Base-by-base conservation (phyloP, 2,113 vertebrate genomes). In the Macroglossus sobrinus region DNA sequence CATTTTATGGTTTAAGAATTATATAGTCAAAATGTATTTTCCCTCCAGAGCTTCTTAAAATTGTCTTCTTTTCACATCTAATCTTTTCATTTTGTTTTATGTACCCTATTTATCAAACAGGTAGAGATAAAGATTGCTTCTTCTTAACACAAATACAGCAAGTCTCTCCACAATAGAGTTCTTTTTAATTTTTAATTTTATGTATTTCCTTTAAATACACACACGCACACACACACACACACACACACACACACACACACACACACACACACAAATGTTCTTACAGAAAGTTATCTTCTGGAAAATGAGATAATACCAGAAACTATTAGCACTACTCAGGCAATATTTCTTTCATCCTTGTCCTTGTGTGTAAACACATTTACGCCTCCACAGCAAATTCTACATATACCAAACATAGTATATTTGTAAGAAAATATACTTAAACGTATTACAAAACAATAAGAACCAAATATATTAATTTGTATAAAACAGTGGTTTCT, bases 111-210 rank as follows among this genome's bases (percentile, higher is more conserved):
- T 90, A 68, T 57, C 59, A 94, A 72, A 30, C 30, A 69, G n/a
- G n/a, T 30, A 45, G 24, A 76, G 30, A 68, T 59, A 84, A 84
- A 89, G 30, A 57, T 43, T 95, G 72, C 50, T 79, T 91, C 59
- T 82, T 64, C 90, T 76, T 89, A 93, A 84, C 30, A 71, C 16
- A 93, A 79, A 78, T 68, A 84, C 74, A 89, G 66, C 22, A 82
- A 92, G 68, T 63, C 21, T 84, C 53, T 78, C 59, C 28, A 89
- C 14, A 28, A 63, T 45, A 63, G n/a, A 91, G 16, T 76, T 82
- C 7, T 47, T 88, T 72, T 68, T 40, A 59, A 89, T 47, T 88
- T 72, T 68, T 40, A 59, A 89, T 66, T 95, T 35, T 69, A 40
- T 45, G 72, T 84, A 71, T 53, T 79, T 85, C n/a, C 18, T 47